Conservation (phyloP, 2,113 vertebrate genomes). For the Antechinus stuartii region DNA sequence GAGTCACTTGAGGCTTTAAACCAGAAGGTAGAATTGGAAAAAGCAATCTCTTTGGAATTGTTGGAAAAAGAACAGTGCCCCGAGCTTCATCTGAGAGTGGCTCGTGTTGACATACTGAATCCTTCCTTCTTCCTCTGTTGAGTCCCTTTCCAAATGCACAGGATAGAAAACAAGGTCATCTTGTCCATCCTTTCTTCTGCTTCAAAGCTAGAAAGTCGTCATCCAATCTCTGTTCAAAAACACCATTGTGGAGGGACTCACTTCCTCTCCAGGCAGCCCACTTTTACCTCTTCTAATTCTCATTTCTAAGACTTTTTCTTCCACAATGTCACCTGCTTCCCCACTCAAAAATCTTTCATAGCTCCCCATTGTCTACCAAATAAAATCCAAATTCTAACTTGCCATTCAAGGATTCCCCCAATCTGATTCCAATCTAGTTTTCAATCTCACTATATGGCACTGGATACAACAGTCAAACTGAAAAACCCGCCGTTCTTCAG, state of each 20-base stretch:
- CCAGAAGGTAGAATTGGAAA: neutral
- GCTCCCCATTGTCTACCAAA: neutral
- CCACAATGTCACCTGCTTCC: neutral
- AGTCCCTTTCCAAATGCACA: neutral
- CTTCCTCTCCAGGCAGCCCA: too few relatives aligned
- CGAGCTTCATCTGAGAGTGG: neutral
- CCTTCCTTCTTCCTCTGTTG: neutral
- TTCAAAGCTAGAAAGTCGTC: neutral
- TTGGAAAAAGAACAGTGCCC: neutral
- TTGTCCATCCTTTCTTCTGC: neutral
- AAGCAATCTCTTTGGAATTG: conserved; percentile 3
- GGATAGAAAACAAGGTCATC: neutral
- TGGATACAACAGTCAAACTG: neutral
- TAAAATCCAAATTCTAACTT: neutral
- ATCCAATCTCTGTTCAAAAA: neutral
- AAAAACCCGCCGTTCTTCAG: neutral
- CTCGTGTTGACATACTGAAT: neutral
- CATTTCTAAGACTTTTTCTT: neutral
- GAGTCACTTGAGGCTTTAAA: neutral
- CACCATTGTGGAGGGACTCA: neutral
- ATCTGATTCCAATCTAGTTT: neutral
- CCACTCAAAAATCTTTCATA: neutral
- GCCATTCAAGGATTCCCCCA: neutral
- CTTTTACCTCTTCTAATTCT: neutral
- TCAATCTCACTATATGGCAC: neutral